Conservation (phyloP, 2,888 invertebrate genomes). For the Coelinius sp. region DNA sequence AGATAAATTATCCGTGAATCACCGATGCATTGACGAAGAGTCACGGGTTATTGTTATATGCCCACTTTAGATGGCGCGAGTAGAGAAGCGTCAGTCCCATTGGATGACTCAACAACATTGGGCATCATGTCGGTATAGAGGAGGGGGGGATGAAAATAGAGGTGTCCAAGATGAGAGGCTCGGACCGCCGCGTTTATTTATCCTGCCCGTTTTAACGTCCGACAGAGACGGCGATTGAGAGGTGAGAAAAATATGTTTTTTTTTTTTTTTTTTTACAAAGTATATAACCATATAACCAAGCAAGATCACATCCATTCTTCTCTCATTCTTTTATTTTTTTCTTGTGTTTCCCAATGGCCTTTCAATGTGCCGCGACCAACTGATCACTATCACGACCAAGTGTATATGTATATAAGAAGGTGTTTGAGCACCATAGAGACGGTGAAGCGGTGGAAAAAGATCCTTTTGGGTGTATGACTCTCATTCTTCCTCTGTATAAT, state of each 20-base stretch:
- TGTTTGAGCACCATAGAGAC: constrained; percentile 26
- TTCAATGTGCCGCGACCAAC: constrained; percentile 18
- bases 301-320: constrained; percentile 22
- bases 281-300: constrained; percentile 2
- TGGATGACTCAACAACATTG: neutral
- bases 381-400: constrained; percentile 49
- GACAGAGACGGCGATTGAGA: constrained; percentile 40
- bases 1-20: constrained; percentile 10
- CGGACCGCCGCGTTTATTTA: constrained; percentile 68
- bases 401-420: constrained; percentile 39
- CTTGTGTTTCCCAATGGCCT: constrained; percentile 11
- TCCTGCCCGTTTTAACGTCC: constrained; percentile 59
- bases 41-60: constrained; percentile 10
- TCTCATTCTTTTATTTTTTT: constrained; percentile 14
- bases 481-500: constrained; percentile 33
- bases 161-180: constrained; percentile 68
- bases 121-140: neutral
- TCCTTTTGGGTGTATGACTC: constrained; percentile 28
- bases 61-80: constrained; percentile 13
- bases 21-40: neutral
- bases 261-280: constrained; percentile 14
- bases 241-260: constrained; percentile 34
- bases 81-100: neutral
- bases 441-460: constrained; percentile 16
- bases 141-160: constrained; percentile 56